phyloP scores from a whole-genome alignment of 2,888 invertebrate genomes.

The Diplazon laetatorius region DNA sequence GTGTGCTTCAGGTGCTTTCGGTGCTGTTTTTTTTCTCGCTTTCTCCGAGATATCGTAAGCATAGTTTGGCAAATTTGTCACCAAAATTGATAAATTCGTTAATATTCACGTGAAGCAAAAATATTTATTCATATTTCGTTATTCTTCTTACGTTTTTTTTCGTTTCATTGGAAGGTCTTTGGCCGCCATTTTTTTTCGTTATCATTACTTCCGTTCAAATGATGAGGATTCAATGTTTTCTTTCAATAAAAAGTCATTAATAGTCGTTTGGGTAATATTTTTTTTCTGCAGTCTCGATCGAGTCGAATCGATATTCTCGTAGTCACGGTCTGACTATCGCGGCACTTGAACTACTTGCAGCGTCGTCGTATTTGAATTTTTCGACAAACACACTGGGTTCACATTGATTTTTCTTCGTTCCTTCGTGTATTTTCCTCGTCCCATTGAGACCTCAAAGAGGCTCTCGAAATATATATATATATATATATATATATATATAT shows the following conservation, averaged over 20 bases:
- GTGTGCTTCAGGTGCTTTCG: too few species aligned
- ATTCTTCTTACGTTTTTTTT: too few species aligned
- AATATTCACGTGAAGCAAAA: too few species aligned
- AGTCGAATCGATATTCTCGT: not conserved
- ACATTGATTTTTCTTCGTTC: constrained; percentile 8
- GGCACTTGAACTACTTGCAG: not conserved
- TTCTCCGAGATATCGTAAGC: not conserved
- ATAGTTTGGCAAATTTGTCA: too few species aligned
- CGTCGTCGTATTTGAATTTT: not conserved
- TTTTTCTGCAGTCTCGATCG: not conserved
- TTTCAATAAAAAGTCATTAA: not conserved
- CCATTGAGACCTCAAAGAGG: not conserved
- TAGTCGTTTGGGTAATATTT: not conserved
- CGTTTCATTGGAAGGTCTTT: too few species aligned
- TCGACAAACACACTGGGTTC: not conserved
- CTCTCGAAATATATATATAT: not conserved
- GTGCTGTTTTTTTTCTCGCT: too few species aligned
- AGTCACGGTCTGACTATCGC: constrained; percentile 25
- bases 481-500: constrained; percentile 5
- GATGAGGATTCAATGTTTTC: not conserved
- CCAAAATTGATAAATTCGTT: too few species aligned
- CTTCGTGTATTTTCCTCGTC: not conserved
- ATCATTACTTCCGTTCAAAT: too few species aligned
- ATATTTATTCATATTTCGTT: too few species aligned
- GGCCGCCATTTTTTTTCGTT: too few species aligned